Evolutionary conservation across 2,888 invertebrate genomes (phyloP).

Genomic region (Teleiodes luculella): DNA sequence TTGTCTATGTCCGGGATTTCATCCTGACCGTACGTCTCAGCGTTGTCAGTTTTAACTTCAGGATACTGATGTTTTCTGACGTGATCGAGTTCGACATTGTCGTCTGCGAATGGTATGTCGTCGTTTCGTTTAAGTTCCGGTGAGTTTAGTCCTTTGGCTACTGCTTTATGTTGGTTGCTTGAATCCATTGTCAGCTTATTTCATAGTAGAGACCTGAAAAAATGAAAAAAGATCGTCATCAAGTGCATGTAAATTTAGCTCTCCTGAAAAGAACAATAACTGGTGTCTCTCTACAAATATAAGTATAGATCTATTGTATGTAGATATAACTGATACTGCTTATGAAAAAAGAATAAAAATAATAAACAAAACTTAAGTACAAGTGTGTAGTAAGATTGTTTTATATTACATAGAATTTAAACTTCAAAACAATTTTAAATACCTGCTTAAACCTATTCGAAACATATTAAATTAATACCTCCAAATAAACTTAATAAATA

Average conservation of each 20-base stretch:
- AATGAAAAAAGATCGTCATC: neutral
- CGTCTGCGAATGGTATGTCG: constrained; percentile 39
- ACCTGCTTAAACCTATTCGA: no score
- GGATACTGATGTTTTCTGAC: constrained; percentile 23
- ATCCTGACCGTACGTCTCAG: constrained; percentile 25
- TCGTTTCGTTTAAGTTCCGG: constrained; percentile 45
- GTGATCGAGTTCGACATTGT: constrained; percentile 35
- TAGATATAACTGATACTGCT: no score
- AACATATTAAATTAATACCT: no score
- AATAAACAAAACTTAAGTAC: no score
- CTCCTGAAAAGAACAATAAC: no score
- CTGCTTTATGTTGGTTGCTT: constrained; percentile 35
- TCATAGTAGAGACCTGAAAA: constrained; percentile 57
- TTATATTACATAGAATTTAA: no score
- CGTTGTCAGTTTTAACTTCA: constrained; percentile 26
- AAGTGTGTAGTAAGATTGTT: no score
- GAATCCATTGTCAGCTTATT: constrained; percentile 37
- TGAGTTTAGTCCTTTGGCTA: constrained; percentile 62
- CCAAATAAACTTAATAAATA: no score
- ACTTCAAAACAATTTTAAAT: no score
- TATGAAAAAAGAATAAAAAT: no score
- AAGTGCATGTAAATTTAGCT: neutral
- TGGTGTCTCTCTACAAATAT: no score
- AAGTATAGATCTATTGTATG: no score
- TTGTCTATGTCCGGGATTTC: constrained; percentile 28